phyloP scores from a whole-genome alignment of 2,113 vertebrate species.

The Ceratotherium simum region DNA sequence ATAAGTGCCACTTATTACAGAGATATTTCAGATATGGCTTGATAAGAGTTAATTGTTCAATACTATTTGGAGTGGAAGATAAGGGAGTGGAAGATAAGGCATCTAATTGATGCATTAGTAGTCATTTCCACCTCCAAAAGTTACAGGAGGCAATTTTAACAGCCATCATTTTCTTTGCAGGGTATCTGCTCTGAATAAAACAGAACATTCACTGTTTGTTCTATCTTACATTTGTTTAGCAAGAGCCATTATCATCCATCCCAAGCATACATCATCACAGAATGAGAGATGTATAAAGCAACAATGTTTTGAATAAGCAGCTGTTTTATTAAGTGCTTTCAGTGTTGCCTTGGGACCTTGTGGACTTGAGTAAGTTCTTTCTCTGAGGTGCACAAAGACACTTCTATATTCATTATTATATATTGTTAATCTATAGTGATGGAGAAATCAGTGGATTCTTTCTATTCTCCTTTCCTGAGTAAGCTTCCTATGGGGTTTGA shows the following conservation, averaged over 20 bases:
- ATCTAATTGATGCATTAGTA: constrained; percentile 57
- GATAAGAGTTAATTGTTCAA: background rate
- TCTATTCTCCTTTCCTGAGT: background rate
- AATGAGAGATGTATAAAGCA: constrained; percentile 6
- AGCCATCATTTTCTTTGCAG: constrained; percentile 71
- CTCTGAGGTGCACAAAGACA: background rate
- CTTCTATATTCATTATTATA: background rate
- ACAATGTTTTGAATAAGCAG: background rate
- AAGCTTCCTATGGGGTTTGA: constrained; percentile 32
- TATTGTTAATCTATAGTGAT: background rate
- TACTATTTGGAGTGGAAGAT: background rate
- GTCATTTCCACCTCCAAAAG: background rate
- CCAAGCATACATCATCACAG: constrained; percentile 2
- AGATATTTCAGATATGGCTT: constrained; percentile 5
- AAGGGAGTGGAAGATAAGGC: background rate
- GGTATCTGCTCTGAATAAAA: constrained; percentile 45
- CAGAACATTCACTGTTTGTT: constrained; percentile 9
- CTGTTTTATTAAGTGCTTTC: constrained; percentile 45
- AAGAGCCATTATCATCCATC: constrained; percentile 23
- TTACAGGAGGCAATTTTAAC: constrained; percentile 56
- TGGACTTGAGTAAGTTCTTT: background rate
- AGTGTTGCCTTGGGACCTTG: background rate
- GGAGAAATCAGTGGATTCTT: background rate
- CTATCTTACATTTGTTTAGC: constrained; percentile 48
- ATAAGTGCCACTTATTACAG: constrained; percentile 27